Evolutionary conservation across 2,113 vertebrate genomes (phyloP).

Genomic region (Andinoacara biseriatus): DNA sequence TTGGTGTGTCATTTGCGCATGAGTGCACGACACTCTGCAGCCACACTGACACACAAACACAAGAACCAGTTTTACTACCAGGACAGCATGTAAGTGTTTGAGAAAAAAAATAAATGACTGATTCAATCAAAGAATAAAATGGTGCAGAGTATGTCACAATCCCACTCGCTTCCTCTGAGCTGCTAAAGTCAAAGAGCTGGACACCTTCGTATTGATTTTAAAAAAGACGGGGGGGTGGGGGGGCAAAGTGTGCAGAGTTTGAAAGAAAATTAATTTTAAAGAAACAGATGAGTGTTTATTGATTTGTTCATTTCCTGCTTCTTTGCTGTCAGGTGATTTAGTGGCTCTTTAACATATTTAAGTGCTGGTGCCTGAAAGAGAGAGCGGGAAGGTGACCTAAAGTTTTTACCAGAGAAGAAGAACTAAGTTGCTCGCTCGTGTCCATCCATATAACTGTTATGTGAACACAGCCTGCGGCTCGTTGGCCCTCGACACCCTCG

Average conservation of each 20-base stretch:
- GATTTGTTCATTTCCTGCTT: conserved; percentile 51
- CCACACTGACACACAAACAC: not conserved
- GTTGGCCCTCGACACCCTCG: not conserved
- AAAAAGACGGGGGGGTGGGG: not conserved
- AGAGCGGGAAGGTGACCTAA: conserved; percentile 26
- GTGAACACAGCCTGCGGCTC: conserved; percentile 3
- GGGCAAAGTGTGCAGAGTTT: not conserved
- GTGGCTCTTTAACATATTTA: conserved; percentile 32
- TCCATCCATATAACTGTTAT: not conserved
- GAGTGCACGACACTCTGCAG: not conserved
- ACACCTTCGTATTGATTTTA: conserved; percentile 42
- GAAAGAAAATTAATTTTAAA: conserved; percentile 28
- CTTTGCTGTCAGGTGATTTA: conserved; percentile 48
- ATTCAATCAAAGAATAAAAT: conserved; percentile 38
- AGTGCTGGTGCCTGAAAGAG: not conserved
- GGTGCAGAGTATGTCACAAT: conserved; percentile 42
- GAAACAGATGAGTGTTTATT: conserved; percentile 52
- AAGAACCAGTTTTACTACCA: not conserved
- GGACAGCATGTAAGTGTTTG: not conserved
- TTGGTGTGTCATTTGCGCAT: not conserved
- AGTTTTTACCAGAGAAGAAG: conserved; percentile 16
- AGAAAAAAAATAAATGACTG: conserved; percentile 10
- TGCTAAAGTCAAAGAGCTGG: conserved; percentile 49
- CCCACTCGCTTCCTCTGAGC: conserved; percentile 47
- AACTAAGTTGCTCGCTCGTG: not conserved